phyloP scores from a whole-genome alignment of 2,888 invertebrate species.

The Timema podura region DNA sequence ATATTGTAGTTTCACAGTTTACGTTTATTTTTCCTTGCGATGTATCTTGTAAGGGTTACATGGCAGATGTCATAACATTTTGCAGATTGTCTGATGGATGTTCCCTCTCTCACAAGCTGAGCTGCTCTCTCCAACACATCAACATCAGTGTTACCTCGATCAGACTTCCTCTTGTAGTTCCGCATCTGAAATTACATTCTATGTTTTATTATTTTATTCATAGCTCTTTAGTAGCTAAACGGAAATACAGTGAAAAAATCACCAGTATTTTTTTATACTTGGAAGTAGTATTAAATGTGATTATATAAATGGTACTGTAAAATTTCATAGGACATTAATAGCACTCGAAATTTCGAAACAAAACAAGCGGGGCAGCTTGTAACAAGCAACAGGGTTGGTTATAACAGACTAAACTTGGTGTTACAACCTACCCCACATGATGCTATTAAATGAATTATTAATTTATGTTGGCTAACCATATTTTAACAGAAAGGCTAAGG shows the following conservation, averaged over 20 bases:
- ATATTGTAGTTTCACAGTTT: neutral
- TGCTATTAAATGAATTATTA: neutral
- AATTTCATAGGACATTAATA: neutral
- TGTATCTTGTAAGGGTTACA: constrained; percentile 5
- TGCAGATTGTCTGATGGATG: neutral
- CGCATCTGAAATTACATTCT: constrained; percentile 1
- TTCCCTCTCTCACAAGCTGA: neutral
- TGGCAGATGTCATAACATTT: neutral
- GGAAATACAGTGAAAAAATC: neutral
- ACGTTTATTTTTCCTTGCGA: neutral
- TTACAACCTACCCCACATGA: constrained; percentile 3
- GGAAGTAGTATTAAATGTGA: neutral
- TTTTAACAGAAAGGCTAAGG: too few species aligned
- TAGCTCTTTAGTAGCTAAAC: neutral
- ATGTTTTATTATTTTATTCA: neutral
- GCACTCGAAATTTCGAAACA: neutral
- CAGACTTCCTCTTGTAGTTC: constrained; percentile 7
- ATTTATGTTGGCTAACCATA: neutral
- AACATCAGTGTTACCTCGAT: neutral
- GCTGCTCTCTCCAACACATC: constrained; percentile 1
- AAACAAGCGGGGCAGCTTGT: neutral
- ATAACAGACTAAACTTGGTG: neutral
- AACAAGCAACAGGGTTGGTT: neutral
- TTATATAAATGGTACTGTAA: neutral
- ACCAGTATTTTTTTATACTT: neutral